phyloP scores from a whole-genome alignment of 2,888 invertebrate species.

The Chesias legatella region DNA sequence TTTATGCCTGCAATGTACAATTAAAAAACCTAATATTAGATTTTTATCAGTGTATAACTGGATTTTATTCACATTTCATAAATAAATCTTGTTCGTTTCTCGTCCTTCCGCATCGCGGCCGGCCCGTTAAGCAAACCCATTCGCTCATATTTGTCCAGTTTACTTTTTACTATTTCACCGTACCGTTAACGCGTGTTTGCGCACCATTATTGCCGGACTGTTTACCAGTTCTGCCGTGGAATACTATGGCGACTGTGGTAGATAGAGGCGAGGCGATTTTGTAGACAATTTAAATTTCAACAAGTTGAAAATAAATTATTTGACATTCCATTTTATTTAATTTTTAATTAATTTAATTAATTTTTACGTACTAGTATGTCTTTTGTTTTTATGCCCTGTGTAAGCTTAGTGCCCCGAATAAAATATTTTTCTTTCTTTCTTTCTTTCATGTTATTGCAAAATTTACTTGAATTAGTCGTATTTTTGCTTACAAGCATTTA shows the following conservation, averaged over 20 bases:
- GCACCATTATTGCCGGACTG: conserved; percentile 60
- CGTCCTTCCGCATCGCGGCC: conserved; percentile 32
- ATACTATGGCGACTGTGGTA: conserved; percentile 2
- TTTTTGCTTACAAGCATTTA: no score
- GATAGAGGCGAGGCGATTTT: conserved; percentile 1
- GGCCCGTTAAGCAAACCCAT: conserved; percentile 74
- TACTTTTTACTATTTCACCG: conserved; percentile 71
- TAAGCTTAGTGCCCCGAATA: no score
- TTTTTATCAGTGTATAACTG: not conserved
- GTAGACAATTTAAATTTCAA: not conserved
- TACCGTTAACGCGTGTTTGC: conserved; percentile 71
- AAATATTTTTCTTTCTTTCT: no score
- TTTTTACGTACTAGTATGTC: no score
- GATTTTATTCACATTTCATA: conserved; percentile 8
- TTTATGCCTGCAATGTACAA: no score
- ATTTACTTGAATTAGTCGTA: no score
- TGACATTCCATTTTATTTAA: no score
- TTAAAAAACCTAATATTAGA: no score
- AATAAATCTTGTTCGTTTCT: conserved; percentile 7
- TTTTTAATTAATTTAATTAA: no score
- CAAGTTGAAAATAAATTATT: no score
- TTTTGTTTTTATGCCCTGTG: no score
- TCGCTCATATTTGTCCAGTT: conserved; percentile 74
- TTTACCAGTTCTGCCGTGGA: conserved; percentile 26
- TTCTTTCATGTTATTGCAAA: no score